Percentiles rank a stretch among this genome's conserved stretches.
Conservation (phyloP, 2,797 vertebrate species). For the Sandelia bainsii region DNA sequence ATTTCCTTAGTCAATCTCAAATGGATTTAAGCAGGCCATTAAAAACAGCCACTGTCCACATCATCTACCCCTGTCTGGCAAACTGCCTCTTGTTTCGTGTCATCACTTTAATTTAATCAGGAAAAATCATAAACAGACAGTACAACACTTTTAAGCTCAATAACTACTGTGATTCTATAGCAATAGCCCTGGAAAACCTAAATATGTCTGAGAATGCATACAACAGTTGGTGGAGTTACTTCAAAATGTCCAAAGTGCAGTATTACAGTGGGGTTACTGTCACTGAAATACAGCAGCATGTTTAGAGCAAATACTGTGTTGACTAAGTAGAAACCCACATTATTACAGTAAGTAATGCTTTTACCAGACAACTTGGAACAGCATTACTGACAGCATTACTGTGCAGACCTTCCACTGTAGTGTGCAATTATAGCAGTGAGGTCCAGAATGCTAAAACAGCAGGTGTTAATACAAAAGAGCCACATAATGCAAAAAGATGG, state of each 20-base stretch:
- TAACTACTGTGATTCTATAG: slow-evolving; percentile 3
- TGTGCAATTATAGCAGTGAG: slow-evolving; percentile 40
- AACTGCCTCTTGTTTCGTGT: slow-evolving; percentile 16
- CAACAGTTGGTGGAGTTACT: slow-evolving; percentile 37
- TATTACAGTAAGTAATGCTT: slow-evolving; percentile 53
- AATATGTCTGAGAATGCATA: slow-evolving; percentile 6
- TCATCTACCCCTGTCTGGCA: slow-evolving; percentile 18
- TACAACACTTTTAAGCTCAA: too few species aligned
- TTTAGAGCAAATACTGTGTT: slow-evolving; percentile 46
- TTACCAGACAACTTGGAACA: slow-evolving; percentile 55
- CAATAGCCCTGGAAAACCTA: background rate
- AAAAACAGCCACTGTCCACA: slow-evolving; percentile 6
- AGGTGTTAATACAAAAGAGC: slow-evolving; percentile 58
- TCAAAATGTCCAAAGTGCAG: slow-evolving; percentile 46
- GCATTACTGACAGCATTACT: slow-evolving; percentile 4
- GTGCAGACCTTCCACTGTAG: slow-evolving; percentile 37
- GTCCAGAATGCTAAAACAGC: slow-evolving; percentile 65
- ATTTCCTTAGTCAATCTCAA: slow-evolving; percentile 45
- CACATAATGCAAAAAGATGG: slow-evolving; percentile 64
- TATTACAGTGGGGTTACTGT: slow-evolving; percentile 5
- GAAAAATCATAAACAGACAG: background rate
- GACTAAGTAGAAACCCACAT: slow-evolving; percentile 61
- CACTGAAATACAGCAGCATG: slow-evolving; percentile 41
- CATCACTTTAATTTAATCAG: slow-evolving; percentile 19
- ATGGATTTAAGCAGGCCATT: slow-evolving; percentile 18